Percentiles rank a stretch among this genome's conserved stretches.
Conservation (phyloP, 2,797 vertebrate species). For the Rhynchotus rufescens region DNA sequence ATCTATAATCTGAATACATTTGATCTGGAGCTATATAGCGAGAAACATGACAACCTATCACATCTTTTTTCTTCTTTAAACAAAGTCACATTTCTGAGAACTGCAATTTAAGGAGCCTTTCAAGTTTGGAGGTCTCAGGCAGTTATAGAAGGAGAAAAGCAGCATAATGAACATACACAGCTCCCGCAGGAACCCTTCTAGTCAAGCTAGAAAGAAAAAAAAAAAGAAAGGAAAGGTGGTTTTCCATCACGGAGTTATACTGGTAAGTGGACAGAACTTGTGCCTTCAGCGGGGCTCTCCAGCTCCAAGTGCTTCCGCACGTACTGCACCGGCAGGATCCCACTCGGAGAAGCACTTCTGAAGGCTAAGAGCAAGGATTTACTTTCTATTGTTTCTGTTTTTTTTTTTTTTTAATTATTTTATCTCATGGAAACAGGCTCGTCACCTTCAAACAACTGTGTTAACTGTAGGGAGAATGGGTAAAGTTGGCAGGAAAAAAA, state of each 20-base stretch:
- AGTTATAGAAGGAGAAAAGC: conserved; percentile 25
- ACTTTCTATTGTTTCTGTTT: background rate
- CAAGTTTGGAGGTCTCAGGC: conserved; percentile 61
- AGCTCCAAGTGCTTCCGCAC: background rate
- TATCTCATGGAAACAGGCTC: background rate
- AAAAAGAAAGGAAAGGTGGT: background rate
- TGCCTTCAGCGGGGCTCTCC: background rate
- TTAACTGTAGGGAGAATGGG: background rate
- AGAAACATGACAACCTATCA: conserved; percentile 68
- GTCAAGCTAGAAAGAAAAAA: background rate
- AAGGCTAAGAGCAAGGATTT: background rate
- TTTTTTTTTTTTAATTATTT: background rate
- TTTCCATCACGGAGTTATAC: background rate
- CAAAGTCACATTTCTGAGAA: conserved; percentile 46
- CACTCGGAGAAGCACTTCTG: background rate
- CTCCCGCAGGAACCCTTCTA: background rate
- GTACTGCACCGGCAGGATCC: background rate
- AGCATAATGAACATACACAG: background rate
- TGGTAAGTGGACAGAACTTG: background rate
- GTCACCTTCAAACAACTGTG: background rate
- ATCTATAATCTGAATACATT: conserved; percentile 69
- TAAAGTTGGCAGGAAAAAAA: background rate
- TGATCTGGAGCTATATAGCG: conserved; percentile 54
- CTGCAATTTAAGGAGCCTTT: conserved; percentile 48
- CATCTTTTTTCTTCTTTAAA: conserved; percentile 43